phyloP scores from a whole-genome alignment of 2,797 vertebrate genomes.

The Arctocebus calabarensis region DNA sequence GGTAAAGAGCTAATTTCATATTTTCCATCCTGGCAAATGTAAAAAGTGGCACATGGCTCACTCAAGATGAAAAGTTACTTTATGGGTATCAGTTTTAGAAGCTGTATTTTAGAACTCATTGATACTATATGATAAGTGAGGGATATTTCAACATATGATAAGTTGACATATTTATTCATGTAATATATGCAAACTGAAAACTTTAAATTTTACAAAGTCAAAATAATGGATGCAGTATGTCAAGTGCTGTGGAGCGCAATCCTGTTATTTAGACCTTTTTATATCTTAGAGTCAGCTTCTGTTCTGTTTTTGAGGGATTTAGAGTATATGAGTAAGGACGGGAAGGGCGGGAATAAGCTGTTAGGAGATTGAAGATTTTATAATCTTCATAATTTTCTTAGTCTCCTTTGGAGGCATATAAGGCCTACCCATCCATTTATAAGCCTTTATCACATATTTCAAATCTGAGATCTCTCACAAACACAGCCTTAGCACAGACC shows the following conservation, averaged over 20 bases:
- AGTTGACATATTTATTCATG: background rate
- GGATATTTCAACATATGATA: background rate
- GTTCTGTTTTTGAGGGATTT: background rate
- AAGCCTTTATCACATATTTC: slow-evolving; percentile 33
- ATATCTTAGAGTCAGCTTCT: slow-evolving; percentile 22
- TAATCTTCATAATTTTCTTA: slow-evolving; percentile 59
- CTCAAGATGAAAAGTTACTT: background rate
- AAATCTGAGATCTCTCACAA: slow-evolving; percentile 43
- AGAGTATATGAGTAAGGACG: background rate
- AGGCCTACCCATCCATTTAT: slow-evolving; percentile 9
- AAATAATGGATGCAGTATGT: background rate
- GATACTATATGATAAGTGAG: background rate
- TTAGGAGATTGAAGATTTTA: slow-evolving; percentile 35
- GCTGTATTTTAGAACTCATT: slow-evolving; percentile 4
- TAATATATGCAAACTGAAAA: background rate
- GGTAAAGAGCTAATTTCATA: slow-evolving; percentile 13
- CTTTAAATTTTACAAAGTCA: slow-evolving; percentile 49
- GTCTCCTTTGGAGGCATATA: background rate
- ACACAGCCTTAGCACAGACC: background rate
- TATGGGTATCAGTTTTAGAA: background rate
- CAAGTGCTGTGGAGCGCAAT: background rate
- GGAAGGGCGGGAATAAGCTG: background rate
- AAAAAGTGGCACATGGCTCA: background rate
- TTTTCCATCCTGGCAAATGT: slow-evolving; percentile 18
- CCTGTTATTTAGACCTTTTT: slow-evolving; percentile 30